These are phyloP conservation scores for Syngnathus rostellatus DNA, from an alignment of 2,797 vertebrate species.

Conservation along the genomic window DNA sequence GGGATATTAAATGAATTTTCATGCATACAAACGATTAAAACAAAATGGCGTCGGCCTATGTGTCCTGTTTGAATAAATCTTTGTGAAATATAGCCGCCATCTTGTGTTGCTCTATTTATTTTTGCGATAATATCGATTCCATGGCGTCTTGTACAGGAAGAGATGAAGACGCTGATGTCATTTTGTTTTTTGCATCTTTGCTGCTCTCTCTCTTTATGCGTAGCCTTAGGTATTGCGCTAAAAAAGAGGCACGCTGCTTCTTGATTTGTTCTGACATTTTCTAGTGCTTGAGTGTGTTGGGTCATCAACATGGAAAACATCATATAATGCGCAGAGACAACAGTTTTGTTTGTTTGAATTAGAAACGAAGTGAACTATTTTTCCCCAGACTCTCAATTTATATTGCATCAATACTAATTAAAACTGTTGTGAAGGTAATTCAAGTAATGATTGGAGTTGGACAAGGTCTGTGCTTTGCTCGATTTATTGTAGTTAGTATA, in stretches of 20 bases:
- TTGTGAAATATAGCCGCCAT: slow-evolving; percentile 34
- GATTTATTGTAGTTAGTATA: no score
- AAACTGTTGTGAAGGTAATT: not conserved
- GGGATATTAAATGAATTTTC: slow-evolving; percentile 48
- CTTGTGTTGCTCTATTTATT: not conserved
- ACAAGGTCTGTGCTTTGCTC: no score
- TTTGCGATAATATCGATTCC: not conserved
- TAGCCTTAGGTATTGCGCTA: slow-evolving; percentile 30
- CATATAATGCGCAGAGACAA: not conserved
- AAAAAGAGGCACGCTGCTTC: slow-evolving; percentile 28
- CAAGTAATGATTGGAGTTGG: not conserved
- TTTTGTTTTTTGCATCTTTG: not conserved
- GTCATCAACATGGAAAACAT: slow-evolving; percentile 21
- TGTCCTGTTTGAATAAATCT: slow-evolving; percentile 64
- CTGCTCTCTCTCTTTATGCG: not conserved
- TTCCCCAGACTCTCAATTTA: not conserved
- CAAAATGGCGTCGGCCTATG: slow-evolving; percentile 44
- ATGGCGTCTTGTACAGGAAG: not conserved
- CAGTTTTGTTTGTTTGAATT: not conserved
- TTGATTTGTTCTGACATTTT: slow-evolving; percentile 52
- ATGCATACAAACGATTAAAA: slow-evolving; percentile 57
- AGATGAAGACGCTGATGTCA: not conserved
- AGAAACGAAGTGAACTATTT: not conserved
- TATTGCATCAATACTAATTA: not conserved
- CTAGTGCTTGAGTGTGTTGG: slow-evolving; percentile 36